Evolutionary conservation across 2,797 vertebrate species (phyloP).

Genomic region (Crenichthys baileyi): DNA sequence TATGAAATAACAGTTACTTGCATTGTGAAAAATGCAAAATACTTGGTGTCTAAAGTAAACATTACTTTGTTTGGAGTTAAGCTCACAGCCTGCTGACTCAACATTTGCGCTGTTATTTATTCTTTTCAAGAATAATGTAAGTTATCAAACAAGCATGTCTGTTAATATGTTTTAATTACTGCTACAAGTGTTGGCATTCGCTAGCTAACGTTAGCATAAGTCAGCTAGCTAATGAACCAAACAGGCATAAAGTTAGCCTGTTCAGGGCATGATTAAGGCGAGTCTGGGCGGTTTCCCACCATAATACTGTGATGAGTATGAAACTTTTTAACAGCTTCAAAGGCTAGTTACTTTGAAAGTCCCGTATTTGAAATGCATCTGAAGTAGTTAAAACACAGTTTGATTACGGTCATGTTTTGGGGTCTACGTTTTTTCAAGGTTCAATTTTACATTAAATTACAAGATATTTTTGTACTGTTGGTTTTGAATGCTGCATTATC

Average conservation of each 20-base stretch:
- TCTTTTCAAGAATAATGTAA: conserved; percentile 5
- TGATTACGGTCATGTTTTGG: no score
- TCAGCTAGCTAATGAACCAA: not conserved
- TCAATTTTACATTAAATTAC: no score
- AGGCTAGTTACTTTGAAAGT: no score
- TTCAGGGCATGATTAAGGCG: not conserved
- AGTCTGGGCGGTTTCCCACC: not conserved
- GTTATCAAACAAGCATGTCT: not conserved
- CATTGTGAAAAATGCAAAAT: conserved; percentile 1
- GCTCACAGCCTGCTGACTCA: not conserved
- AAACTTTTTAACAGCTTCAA: no score
- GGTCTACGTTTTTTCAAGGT: no score
- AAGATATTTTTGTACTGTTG: no score
- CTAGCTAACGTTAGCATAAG: not conserved
- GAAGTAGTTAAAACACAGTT: no score
- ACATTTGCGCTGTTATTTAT: not conserved
- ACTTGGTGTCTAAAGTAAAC: not conserved
- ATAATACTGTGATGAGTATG: not conserved
- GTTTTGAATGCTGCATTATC: not conserved
- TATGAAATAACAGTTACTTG: not conserved
- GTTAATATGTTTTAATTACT: not conserved
- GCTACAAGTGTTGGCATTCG: no score
- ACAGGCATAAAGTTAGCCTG: not conserved
- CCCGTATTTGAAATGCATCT: no score
- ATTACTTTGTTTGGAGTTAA: conserved; percentile 12